Conservation (phyloP, 2,888 invertebrate species). For the Oxycera nigricornis region DNA sequence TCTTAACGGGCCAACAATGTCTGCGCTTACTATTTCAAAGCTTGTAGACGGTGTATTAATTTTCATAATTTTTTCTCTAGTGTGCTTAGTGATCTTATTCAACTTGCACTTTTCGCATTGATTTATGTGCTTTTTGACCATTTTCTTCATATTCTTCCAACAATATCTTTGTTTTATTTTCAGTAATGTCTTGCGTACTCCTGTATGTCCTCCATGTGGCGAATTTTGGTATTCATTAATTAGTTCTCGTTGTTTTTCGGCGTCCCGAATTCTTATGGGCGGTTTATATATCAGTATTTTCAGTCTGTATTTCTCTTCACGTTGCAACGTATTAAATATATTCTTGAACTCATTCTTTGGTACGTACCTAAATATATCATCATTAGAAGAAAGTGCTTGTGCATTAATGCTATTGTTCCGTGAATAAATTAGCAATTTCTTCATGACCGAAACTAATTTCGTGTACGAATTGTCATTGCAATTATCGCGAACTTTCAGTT, state of each 20-base stretch:
- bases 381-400: too few species aligned
- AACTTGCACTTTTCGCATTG: conserved; percentile 38
- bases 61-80: conserved; percentile 31
- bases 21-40: conserved; percentile 41
- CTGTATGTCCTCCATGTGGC: not conserved
- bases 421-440: too few species aligned
- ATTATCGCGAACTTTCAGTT: too few species aligned
- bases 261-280: not conserved
- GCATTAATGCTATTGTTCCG: too few species aligned
- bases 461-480: too few species aligned
- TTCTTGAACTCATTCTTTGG: too few species aligned
- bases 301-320: not conserved
- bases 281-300: conserved; percentile 1
- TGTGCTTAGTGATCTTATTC: conserved; percentile 43
- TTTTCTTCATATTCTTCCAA: not conserved
- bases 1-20: conserved; percentile 38
- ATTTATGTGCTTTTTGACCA: conserved; percentile 25
- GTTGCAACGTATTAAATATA: conserved; percentile 2
- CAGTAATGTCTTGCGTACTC: not conserved
- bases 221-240: conserved; percentile 3
- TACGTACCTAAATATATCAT: too few species aligned
- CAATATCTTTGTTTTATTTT: conserved; percentile 3
- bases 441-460: too few species aligned
- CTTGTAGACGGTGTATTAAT: conserved; percentile 41
- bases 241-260: not conserved